Conservation (phyloP, 2,113 vertebrate species). For the Stegastes partitus region DNA sequence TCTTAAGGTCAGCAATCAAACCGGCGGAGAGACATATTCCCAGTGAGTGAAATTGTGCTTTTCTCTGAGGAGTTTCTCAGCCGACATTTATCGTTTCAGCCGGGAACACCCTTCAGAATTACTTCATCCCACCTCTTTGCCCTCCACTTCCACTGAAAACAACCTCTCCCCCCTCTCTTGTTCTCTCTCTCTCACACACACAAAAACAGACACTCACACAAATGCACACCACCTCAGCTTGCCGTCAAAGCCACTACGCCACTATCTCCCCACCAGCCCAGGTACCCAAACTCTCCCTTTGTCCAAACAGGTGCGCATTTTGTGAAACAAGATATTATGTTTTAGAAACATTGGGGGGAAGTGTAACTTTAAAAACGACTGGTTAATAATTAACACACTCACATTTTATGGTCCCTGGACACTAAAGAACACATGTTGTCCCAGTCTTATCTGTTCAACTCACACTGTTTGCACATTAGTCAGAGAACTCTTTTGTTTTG, state of each 20-base stretch:
- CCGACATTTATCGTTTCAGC: conserved; percentile 6
- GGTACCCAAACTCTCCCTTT: not conserved
- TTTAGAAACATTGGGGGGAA: conserved; percentile 1
- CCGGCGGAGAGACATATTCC: not conserved
- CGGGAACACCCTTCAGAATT: conserved; percentile 21
- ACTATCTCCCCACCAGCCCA: not conserved
- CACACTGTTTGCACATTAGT: not conserved
- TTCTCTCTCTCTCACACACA: not conserved
- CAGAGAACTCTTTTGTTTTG: too few relatives aligned
- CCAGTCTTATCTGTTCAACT: not conserved
- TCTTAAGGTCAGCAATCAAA: not conserved
- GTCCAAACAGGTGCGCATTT: conserved; percentile 29
- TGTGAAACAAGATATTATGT: conserved; percentile 37
- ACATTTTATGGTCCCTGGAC: conserved; percentile 6
- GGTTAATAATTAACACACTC: conserved; percentile 60
- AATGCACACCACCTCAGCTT: not conserved
- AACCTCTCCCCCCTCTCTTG: not conserved
- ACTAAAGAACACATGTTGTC: not conserved
- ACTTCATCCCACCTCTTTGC: conserved; percentile 27
- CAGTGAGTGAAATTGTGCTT: not conserved
- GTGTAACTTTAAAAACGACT: not conserved
- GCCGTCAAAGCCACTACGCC: not conserved
- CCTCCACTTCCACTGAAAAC: conserved; percentile 19
- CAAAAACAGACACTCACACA: not conserved
- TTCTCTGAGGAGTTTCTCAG: not conserved